Evolutionary conservation across 2,113 vertebrate species (phyloP), one percentile per base, ranked within the genome.

Genomic region (Triplophysa tibetana): DNA sequence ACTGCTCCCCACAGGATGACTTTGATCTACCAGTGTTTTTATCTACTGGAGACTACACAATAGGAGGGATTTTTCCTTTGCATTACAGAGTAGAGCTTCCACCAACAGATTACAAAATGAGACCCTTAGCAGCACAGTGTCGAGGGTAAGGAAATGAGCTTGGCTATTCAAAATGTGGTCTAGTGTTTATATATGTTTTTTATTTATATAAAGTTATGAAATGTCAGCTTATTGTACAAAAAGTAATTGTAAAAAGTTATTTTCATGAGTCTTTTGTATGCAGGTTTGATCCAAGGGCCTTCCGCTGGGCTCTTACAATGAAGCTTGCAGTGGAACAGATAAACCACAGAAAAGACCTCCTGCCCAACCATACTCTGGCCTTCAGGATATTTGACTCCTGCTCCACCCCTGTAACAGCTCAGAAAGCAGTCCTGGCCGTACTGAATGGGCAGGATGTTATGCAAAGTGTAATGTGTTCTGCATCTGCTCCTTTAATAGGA

Each of bases 371-470:
- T 73, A 92, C 90, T 0, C 83, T 93, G 67, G 90, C 91, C 1
- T 93, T 92, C 80, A 90, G 90, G 81, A 90, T 94, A 41, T 91
- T 91, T 84, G 93, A 94, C 83, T 94, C 93, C 8, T 93, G 93
- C 85, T 87, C 88, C 19, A 91, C 92, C 78, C 91, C 90, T 16
- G 86, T 91, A 54, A 89, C 88, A 2, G 90, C 88, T 45, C 89
- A 92, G 70, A 89, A 91, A 69, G 91, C 92, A 29, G 88, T 86
- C 68, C 69, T 93, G 16, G 85, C 89, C 41, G 79, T 90, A 12
- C 21, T 94, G 21, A 93, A 92, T 5, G 88, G 88, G 9, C 54
- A 84, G 23, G 84, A 61, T 5, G 87, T 89, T 67, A 68, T 77
- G 1, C 33, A 85, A 5, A 81, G 80, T 29, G 75, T 76, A 3